Percentiles rank a stretch among this genome's conserved stretches.
Evolutionary conservation across 2,888 invertebrate genomes (phyloP).

Genomic region (Chymomyza fuscimana): DNA sequence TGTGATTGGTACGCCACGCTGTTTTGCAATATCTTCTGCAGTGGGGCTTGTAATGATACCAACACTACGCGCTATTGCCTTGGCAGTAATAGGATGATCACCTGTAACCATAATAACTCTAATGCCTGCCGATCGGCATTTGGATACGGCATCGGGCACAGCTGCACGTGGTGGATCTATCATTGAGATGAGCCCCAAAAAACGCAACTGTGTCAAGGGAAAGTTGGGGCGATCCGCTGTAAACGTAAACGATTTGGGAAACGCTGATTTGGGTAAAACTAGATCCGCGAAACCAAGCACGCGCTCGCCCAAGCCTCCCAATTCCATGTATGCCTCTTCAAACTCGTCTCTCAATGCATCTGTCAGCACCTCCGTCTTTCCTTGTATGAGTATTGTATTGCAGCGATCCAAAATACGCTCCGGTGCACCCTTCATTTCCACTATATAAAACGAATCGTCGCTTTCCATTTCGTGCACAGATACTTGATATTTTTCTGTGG

Average conservation of each 20-base stretch:
- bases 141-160: constrained; percentile 97
- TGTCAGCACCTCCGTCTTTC: constrained; percentile 72
- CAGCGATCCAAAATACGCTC: constrained; percentile 95
- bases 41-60: constrained; percentile 96
- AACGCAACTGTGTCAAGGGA: constrained; percentile 86
- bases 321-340: constrained; percentile 93
- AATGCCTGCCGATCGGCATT: constrained; percentile 97
- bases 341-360: constrained; percentile 89
- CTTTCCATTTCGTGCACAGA: constrained; percentile 96
- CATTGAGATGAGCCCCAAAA: constrained; percentile 95
- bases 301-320: constrained; percentile 93
- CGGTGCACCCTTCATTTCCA: constrained; percentile 98
- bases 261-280: constrained; percentile 85
- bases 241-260: constrained; percentile 93
- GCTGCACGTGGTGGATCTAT: constrained; percentile 98
- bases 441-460: constrained; percentile 91
- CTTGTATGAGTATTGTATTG: constrained; percentile 93
- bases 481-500: constrained; percentile 95
- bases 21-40: constrained; percentile 93
- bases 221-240: constrained; percentile 83
- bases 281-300: constrained; percentile 95
- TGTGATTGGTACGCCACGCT: constrained; percentile 91
- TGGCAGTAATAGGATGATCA: constrained; percentile 96
- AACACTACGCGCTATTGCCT: constrained; percentile 95
- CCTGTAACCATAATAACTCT: constrained; percentile 97